Conservation (phyloP, 1,140 invertebrate species). For the Drosophila nannoptera region DNA sequence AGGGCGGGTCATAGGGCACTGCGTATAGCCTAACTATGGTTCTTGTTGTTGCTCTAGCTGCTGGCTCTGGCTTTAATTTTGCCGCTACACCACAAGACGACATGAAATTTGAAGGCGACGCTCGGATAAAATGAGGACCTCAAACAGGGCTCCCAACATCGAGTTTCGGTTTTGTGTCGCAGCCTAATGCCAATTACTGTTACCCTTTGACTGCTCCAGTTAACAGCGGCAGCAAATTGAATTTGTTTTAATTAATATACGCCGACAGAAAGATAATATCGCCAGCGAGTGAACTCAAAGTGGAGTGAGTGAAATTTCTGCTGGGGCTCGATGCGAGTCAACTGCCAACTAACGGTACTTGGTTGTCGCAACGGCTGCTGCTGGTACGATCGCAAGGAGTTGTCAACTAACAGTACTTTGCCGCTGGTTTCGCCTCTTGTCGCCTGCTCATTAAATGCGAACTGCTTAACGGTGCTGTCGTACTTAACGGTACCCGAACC, state of each 20-base stretch:
- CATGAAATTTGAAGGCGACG: slow-evolving; percentile 29
- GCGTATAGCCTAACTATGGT: slow-evolving; percentile 12
- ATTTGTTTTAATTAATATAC: slow-evolving; percentile 72
- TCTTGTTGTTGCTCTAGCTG: slow-evolving; percentile 18
- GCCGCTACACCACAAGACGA: slow-evolving; percentile 48
- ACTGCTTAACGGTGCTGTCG: background rate
- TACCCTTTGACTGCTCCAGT: slow-evolving; percentile 67
- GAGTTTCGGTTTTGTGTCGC: slow-evolving; percentile 16
- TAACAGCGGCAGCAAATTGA: slow-evolving; percentile 44
- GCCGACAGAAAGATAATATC: slow-evolving; percentile 2
- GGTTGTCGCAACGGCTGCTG: background rate
- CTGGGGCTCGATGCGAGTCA: background rate
- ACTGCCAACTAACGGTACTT: background rate
- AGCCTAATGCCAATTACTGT: slow-evolving; percentile 53
- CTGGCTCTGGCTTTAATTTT: slow-evolving; percentile 53
- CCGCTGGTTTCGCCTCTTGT: background rate
- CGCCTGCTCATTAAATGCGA: slow-evolving; percentile 13
- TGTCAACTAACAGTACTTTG: background rate
- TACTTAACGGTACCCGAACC: slow-evolving; percentile 12
- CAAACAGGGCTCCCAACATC: slow-evolving; percentile 17
- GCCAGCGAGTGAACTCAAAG: background rate
- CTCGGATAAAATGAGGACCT: no score
- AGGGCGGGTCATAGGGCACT: background rate
- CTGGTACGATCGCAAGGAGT: background rate
- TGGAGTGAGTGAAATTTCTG: slow-evolving; percentile 11